phyloP scores from a whole-genome alignment of 2,797 vertebrate species.

The Labeo calbasu region DNA sequence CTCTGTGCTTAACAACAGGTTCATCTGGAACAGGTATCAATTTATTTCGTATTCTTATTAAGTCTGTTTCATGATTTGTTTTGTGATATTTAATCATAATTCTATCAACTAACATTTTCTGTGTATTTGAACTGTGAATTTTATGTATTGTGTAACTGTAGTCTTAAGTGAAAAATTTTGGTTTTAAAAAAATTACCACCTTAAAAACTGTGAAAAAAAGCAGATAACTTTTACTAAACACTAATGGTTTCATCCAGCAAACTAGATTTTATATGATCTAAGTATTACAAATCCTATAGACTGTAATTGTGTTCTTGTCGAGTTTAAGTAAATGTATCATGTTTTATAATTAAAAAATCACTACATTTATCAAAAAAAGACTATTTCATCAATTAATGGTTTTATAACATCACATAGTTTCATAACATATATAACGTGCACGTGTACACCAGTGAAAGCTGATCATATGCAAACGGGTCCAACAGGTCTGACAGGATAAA shows the following conservation, averaged over 20 bases:
- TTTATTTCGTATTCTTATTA: background rate
- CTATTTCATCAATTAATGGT: background rate
- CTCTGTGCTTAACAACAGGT: background rate
- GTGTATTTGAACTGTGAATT: background rate
- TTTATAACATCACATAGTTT: background rate
- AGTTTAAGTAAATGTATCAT: background rate
- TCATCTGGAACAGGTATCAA: conserved; percentile 33
- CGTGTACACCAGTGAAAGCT: background rate
- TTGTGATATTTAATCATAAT: background rate
- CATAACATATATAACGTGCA: background rate
- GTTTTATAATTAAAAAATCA: background rate
- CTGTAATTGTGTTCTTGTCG: background rate
- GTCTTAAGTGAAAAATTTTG: background rate
- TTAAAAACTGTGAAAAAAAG: too few relatives aligned
- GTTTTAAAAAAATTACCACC: background rate
- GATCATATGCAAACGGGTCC: background rate
- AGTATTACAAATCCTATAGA: background rate
- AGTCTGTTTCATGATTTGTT: background rate
- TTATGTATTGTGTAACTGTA: background rate
- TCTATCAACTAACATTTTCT: background rate
- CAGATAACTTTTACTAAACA: background rate
- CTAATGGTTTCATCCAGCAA: background rate
- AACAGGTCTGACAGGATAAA: conserved; percentile 25
- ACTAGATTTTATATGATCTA: background rate
- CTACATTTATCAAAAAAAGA: background rate